phyloP scores from a whole-genome alignment of 1,140 invertebrate genomes.

The Eciton burchellii region DNA sequence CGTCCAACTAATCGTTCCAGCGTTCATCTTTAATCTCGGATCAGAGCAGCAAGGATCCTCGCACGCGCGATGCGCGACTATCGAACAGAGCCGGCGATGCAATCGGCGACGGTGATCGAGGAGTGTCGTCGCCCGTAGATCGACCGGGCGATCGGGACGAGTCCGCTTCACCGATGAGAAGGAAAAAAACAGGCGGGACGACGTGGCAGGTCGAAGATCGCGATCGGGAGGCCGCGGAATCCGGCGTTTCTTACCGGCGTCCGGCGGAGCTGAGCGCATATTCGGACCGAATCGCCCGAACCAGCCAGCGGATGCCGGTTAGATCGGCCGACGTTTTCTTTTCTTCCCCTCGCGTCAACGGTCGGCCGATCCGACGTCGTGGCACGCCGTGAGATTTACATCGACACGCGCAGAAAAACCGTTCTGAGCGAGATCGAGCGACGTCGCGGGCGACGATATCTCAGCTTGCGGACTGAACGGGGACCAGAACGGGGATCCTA shows the following conservation, averaged over 20 bases:
- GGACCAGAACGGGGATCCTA: slow-evolving; percentile 5
- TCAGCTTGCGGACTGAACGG: slow-evolving; percentile 22
- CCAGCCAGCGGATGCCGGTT: slow-evolving; percentile 53
- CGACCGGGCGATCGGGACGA: slow-evolving; percentile 29
- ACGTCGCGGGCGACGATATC: slow-evolving; percentile 41
- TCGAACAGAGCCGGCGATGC: not conserved
- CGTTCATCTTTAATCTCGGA: too few relatives aligned
- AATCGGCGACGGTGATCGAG: slow-evolving; percentile 21
- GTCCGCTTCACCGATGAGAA: slow-evolving; percentile 55
- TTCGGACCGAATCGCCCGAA: slow-evolving; percentile 57
- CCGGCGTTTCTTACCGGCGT: slow-evolving; percentile 80
- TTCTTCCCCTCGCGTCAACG: slow-evolving; percentile 74
- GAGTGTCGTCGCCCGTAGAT: slow-evolving; percentile 39
- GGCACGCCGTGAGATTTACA: slow-evolving; percentile 79
- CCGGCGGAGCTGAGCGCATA: slow-evolving; percentile 66
- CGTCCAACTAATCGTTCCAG: not conserved
- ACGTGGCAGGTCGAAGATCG: slow-evolving; percentile 73
- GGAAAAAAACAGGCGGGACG: slow-evolving; percentile 58
- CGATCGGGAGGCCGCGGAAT: slow-evolving; percentile 79
- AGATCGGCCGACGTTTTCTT: slow-evolving; percentile 67
- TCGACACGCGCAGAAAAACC: slow-evolving; percentile 83
- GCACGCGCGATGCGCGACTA: slow-evolving; percentile 11
- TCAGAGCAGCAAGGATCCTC: not conserved
- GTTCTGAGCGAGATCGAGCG: slow-evolving; percentile 42
- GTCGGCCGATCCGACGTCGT: slow-evolving; percentile 77